Percentiles rank a stretch among this genome's conserved stretches.
Conservation (phyloP, 2,113 vertebrate genomes). For the Piprites chloris region DNA sequence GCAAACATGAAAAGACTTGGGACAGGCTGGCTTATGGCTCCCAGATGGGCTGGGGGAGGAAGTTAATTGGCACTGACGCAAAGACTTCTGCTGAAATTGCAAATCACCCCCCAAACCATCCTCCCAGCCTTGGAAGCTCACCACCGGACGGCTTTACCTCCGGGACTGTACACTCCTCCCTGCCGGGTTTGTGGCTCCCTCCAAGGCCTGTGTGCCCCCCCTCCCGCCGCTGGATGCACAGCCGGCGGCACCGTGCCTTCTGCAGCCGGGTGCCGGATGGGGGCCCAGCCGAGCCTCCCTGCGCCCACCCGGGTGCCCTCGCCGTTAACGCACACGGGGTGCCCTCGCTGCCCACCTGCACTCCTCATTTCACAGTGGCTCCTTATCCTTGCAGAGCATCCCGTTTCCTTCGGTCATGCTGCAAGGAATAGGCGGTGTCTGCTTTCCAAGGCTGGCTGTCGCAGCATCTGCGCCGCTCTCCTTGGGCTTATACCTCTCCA, state of each 20-base stretch:
- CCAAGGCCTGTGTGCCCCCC: rapidly evolving
- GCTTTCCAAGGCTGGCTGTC: not conserved
- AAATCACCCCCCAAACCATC: not conserved
- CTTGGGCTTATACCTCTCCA: not conserved
- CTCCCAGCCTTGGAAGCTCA: not conserved
- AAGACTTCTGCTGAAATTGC: not conserved
- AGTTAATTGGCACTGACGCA: not conserved
- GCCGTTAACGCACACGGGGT: not conserved
- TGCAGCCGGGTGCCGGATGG: rapidly evolving
- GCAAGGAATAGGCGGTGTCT: not conserved
- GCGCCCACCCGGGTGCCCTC: not conserved
- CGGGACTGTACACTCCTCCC: not conserved
- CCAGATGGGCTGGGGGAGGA: slow-evolving; percentile 1
- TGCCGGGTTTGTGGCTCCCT: not conserved
- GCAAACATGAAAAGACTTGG: not conserved
- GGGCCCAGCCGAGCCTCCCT: not conserved
- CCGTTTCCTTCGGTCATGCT: not conserved
- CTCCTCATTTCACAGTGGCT: not conserved
- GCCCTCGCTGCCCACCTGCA: not conserved
- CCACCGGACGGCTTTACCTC: not conserved
- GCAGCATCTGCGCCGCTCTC: rapidly evolving
- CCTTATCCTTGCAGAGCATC: not conserved
- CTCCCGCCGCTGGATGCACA: not conserved
- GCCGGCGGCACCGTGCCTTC: not conserved
- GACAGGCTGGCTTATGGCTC: not conserved